These are phyloP conservation scores for Drosophila arizonae DNA, from an alignment of 1,140 invertebrate genomes.

Conservation along the genomic window DNA sequence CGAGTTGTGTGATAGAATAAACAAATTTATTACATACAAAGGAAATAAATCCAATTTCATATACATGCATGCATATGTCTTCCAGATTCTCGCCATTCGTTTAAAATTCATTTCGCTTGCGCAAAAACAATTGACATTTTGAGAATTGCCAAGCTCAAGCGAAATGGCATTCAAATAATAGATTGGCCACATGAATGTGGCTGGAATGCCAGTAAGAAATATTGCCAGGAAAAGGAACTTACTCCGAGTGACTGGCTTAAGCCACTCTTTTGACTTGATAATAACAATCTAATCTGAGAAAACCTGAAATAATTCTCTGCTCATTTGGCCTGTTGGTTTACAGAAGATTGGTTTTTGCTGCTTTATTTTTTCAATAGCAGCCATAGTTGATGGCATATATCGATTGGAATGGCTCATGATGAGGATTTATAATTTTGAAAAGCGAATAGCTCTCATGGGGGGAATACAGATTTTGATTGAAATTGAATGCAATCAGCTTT, in stretches of 20 bases:
- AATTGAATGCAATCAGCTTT: no score
- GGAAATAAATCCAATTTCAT: conserved; percentile 45
- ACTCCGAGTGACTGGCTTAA: background rate
- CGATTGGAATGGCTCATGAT: no score
- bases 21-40: conserved; percentile 63
- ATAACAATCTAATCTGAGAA: no score
- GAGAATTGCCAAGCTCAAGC: conserved; percentile 32
- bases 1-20: conserved; percentile 22
- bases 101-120: conserved; percentile 24
- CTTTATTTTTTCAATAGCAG: no score
- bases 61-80: conserved; percentile 24
- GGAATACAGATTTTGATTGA: no score
- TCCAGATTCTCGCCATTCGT: conserved; percentile 26
- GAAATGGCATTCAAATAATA: conserved; percentile 29
- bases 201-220: conserved; percentile 7
- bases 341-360: background rate
- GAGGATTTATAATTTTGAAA: no score
- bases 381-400: no score
- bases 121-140: conserved; percentile 45
- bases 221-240: background rate
- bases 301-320: no score
- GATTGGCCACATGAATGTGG: conserved; percentile 21
- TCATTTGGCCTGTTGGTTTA: no score
- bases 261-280: no score
- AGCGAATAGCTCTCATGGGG: no score